phyloP scores from a whole-genome alignment of 2,888 invertebrate genomes.

The Cataglyphis cursor region DNA sequence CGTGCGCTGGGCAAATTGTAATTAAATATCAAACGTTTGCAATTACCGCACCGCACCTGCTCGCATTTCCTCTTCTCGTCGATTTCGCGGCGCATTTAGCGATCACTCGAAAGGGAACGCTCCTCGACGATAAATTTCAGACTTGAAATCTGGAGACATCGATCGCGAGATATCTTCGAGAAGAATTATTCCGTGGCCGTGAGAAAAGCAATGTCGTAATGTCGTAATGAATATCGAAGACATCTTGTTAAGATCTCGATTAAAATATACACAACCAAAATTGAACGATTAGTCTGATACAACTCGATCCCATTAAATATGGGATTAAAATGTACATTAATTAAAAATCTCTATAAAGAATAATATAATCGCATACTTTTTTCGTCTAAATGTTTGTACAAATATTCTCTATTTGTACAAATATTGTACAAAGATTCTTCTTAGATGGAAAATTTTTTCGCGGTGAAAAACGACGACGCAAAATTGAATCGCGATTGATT shows the following conservation, averaged over 20 bases:
- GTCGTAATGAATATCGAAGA: neutral
- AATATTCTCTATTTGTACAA: no score
- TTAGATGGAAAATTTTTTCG: neutral
- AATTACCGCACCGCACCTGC: slow-evolving; percentile 81
- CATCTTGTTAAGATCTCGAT: neutral
- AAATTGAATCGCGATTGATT: slow-evolving; percentile 21
- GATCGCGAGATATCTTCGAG: slow-evolving; percentile 13
- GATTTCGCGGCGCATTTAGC: slow-evolving; percentile 37
- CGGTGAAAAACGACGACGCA: neutral
- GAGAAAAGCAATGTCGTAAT: neutral
- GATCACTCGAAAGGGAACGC: slow-evolving; percentile 32
- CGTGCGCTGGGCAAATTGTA: slow-evolving; percentile 77
- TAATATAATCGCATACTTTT: neutral
- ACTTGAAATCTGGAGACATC: slow-evolving; percentile 21
- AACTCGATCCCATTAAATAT: neutral
- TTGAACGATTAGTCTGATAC: neutral
- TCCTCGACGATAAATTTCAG: slow-evolving; percentile 43
- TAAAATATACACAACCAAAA: neutral
- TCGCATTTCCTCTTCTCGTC: slow-evolving; percentile 59
- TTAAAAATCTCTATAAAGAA: neutral
- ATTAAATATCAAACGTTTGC: slow-evolving; percentile 85
- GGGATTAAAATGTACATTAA: neutral
- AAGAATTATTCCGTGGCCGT: neutral
- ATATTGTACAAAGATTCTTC: neutral
- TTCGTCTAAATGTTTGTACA: no score